Evolutionary conservation across 2,113 vertebrate genomes (phyloP).

Genomic region (Tychaedon coryphoeus): DNA sequence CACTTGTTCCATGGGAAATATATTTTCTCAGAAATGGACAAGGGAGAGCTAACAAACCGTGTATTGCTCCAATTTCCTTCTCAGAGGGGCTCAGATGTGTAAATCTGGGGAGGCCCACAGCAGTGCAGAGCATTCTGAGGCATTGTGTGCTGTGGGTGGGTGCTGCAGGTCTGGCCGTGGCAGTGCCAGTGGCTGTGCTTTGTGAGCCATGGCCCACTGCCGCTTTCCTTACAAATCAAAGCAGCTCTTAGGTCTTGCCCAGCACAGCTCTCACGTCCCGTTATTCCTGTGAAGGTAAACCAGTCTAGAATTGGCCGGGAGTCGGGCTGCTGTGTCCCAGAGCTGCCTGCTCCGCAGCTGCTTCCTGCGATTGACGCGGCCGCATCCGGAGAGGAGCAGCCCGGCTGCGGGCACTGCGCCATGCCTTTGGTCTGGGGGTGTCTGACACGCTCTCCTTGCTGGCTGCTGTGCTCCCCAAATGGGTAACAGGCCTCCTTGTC

Average conservation of each 20-base stretch:
- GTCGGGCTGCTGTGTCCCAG: not conserved
- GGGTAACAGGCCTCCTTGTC: slow-evolving; percentile 66
- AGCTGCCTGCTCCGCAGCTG: slow-evolving; percentile 55
- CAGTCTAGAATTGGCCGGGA: not conserved
- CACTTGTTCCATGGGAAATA: not conserved
- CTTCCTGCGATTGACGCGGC: slow-evolving; percentile 43
- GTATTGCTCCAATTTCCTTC: not conserved
- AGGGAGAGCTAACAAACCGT: not conserved
- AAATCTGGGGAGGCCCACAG: not conserved
- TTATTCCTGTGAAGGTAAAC: not conserved
- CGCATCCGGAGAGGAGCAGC: slow-evolving; percentile 44
- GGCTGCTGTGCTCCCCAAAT: not conserved
- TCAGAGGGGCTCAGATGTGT: not conserved
- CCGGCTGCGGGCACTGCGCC: slow-evolving; percentile 21
- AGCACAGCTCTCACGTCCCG: rapidly evolving
- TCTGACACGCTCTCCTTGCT: not conserved
- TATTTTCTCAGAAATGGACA: not conserved
- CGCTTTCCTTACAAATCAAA: not conserved
- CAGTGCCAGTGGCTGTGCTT: not conserved
- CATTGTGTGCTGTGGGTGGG: rapidly evolving
- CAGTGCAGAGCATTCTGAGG: not conserved
- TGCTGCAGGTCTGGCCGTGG: not conserved
- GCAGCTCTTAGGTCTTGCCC: not conserved
- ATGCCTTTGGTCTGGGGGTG: slow-evolving; percentile 24
- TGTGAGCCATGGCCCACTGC: rapidly evolving